These are phyloP conservation scores for Pipistrellus pygmaeus DNA, from an alignment of 2,797 vertebrate species.

Conservation along the genomic window DNA sequence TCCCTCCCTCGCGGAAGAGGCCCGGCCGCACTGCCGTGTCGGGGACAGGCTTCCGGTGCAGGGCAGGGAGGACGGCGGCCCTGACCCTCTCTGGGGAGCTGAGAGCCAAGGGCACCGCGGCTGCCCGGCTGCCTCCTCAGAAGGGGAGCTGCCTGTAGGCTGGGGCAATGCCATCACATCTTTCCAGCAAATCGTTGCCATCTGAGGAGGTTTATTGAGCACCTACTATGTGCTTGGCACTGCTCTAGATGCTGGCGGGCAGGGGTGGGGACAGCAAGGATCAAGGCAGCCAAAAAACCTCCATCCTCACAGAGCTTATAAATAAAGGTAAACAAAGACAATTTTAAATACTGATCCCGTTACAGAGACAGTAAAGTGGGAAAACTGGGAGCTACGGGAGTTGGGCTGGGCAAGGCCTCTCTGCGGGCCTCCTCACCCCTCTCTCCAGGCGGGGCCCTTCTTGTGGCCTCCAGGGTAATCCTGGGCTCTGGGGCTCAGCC, in stretches of 20 bases:
- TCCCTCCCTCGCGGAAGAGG: neutral
- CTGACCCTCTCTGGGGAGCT: neutral
- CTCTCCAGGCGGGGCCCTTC: neutral
- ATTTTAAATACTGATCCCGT: neutral
- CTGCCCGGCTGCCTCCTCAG: neutral
- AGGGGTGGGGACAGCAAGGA: neutral
- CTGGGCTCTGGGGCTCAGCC: neutral
- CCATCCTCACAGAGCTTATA: neutral
- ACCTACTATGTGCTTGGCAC: slow-evolving; percentile 21
- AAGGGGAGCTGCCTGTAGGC: neutral
- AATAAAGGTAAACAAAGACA: neutral
- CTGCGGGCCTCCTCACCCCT: neutral
- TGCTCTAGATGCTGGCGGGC: neutral
- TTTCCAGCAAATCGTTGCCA: neutral
- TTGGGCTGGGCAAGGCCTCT: neutral
- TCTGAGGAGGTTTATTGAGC: neutral
- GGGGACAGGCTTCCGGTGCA: neutral
- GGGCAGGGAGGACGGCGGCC: neutral
- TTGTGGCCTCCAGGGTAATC: neutral
- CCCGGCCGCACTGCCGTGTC: neutral
- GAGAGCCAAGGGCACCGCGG: neutral
- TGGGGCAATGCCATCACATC: neutral
- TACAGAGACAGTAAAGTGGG: neutral
- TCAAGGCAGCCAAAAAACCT: neutral
- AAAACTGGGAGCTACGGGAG: neutral